phyloP scores from a whole-genome alignment of 1,140 invertebrate species.

The Amphibalanus amphitrite region DNA sequence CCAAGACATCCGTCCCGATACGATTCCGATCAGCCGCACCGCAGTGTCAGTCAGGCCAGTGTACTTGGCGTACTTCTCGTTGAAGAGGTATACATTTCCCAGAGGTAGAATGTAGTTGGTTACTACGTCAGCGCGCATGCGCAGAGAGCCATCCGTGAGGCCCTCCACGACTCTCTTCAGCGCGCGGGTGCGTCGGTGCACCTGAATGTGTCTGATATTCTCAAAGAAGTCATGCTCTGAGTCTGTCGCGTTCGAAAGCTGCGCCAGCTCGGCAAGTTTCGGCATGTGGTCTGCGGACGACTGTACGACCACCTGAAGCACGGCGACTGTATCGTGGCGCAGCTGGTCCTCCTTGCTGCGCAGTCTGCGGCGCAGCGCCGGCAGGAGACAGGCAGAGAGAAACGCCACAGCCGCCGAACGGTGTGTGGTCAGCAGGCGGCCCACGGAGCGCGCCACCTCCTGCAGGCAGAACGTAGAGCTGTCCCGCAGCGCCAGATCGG shows the following conservation, averaged over 20 bases:
- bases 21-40: conserved; percentile 21
- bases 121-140: conserved; percentile 19
- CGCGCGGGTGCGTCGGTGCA: conserved; percentile 28
- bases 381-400: not conserved
- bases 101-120: conserved; percentile 33
- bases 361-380: not conserved
- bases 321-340: not conserved
- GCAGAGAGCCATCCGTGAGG: not conserved
- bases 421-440: not conserved
- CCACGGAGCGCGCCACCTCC: not conserved
- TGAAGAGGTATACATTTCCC: conserved; percentile 28
- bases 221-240: conserved; percentile 35
- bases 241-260: conserved; percentile 19
- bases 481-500: conserved; percentile 2
- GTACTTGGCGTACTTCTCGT: conserved; percentile 27
- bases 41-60: conserved; percentile 31
- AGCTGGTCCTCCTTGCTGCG: not conserved
- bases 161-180: conserved; percentile 18
- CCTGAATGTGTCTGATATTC: conserved; percentile 28
- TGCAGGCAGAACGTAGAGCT: not conserved
- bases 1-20: conserved; percentile 29
- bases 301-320: not conserved
- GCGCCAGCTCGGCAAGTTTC: not conserved
- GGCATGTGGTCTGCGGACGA: not conserved
- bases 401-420: not conserved